Evolutionary conservation across 2,797 vertebrate genomes (phyloP).

Genomic region (Pantherophis alleghaniensis): DNA sequence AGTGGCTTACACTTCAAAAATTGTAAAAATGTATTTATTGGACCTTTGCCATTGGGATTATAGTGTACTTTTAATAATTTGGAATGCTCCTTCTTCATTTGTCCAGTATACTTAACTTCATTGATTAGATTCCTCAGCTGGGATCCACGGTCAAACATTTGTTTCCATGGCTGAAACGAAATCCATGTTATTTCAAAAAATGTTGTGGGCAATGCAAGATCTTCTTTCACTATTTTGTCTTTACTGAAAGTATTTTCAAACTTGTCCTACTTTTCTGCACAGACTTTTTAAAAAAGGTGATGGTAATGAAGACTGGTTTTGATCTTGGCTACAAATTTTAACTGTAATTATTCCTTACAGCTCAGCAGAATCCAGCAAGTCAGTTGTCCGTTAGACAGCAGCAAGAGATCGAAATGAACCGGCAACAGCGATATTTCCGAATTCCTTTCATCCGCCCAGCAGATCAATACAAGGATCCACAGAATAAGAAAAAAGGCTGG

Average conservation of each 20-base stretch:
- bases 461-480: conserved; percentile 92
- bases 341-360: conserved; percentile 67
- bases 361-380: conserved; percentile 82
- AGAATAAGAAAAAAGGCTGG: conserved; percentile 96
- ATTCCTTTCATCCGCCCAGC: conserved; percentile 94
- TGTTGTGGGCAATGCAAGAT: not conserved
- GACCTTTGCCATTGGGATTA: not conserved
- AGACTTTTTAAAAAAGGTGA: not conserved
- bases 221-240: conserved; percentile 10
- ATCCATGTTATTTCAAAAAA: not conserved
- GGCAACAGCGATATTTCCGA: conserved; percentile 93
- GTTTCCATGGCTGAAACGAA: not conserved
- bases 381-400: conserved; percentile 83
- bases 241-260: not conserved
- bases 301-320: not conserved
- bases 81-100: not conserved
- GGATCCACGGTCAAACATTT: not conserved
- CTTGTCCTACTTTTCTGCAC: not conserved
- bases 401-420: conserved; percentile 83
- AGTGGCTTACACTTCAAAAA: too few species aligned
- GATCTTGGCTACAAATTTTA: conserved; percentile 5
- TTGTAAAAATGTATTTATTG: not conserved
- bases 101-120: not conserved
- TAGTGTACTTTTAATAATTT: not conserved
- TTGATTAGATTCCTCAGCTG: not conserved